These are phyloP conservation scores for Tragelaphus buxtoni DNA, from an alignment of 2,113 vertebrate genomes.

Conservation along the genomic window DNA sequence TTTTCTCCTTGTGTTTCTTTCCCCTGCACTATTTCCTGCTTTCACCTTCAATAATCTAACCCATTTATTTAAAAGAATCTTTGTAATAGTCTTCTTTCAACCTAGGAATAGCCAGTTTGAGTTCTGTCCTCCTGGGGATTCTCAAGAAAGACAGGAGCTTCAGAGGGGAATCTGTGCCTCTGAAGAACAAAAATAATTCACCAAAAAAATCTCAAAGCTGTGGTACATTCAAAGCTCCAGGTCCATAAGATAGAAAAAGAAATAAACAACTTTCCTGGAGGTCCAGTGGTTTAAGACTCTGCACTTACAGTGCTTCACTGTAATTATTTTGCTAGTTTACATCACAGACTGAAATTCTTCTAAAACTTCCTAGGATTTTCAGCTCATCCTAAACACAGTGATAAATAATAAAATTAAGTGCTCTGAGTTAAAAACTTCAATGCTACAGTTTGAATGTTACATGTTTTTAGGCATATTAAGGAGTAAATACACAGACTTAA, in stretches of 20 bases:
- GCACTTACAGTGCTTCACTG: neutral
- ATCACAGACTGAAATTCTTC: neutral
- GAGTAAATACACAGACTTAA: conserved; percentile 30
- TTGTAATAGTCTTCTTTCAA: neutral
- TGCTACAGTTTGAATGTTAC: neutral
- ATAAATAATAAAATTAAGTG: conserved; percentile 25
- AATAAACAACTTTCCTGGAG: neutral
- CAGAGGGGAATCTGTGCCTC: neutral
- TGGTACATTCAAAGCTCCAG: conserved; percentile 3
- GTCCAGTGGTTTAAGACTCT: neutral
- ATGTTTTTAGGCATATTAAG: neutral
- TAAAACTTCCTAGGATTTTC: conserved; percentile 32
- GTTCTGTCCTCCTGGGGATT: neutral
- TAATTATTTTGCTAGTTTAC: conserved; percentile 35
- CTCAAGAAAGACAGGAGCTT: neutral
- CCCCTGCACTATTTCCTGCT: neutral
- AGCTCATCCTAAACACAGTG: neutral
- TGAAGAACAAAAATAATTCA: conserved; percentile 18
- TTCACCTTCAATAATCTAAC: neutral
- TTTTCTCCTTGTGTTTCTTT: conserved; percentile 9
- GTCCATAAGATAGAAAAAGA: neutral
- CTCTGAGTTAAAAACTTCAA: conserved; percentile 7
- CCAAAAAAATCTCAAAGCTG: neutral
- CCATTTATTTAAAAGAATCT: neutral
- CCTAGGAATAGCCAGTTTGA: neutral